These are phyloP conservation scores for Agonopterix subpropinquella DNA, from an alignment of 2,888 invertebrate genomes.

Conservation along the genomic window DNA sequence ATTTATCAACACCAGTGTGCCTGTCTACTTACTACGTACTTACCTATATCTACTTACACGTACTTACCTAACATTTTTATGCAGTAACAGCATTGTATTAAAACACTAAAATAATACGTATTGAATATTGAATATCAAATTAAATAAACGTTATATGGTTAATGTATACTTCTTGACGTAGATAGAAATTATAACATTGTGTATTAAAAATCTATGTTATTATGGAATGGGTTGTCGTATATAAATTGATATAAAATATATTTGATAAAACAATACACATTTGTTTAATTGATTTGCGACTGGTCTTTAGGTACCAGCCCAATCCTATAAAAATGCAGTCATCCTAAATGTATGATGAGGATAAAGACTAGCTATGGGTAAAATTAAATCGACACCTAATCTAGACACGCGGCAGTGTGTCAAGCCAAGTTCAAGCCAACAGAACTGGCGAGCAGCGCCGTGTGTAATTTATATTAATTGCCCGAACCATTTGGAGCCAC, in stretches of 20 bases:
- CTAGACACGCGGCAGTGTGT: no score
- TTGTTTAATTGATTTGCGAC: no score
- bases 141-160: background rate
- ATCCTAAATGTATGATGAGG: no score
- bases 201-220: constrained; percentile 28
- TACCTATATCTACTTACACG: constrained; percentile 2
- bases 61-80: constrained; percentile 2
- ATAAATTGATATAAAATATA: constrained; percentile 55
- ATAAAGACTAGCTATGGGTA: no score
- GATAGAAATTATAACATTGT: constrained; percentile 33
- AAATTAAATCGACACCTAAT: no score
- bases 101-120: background rate
- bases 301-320: no score
- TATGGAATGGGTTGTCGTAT: constrained; percentile 63
- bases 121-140: background rate
- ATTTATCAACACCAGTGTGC: constrained; percentile 40
- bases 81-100: background rate
- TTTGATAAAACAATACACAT: no score
- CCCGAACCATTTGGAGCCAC: no score
- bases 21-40: constrained; percentile 34
- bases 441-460: no score
- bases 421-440: no score
- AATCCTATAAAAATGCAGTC: no score
- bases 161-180: constrained; percentile 8
- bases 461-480: no score